phyloP scores from a whole-genome alignment of 2,888 invertebrate species.

The Uropetala carovei region DNA sequence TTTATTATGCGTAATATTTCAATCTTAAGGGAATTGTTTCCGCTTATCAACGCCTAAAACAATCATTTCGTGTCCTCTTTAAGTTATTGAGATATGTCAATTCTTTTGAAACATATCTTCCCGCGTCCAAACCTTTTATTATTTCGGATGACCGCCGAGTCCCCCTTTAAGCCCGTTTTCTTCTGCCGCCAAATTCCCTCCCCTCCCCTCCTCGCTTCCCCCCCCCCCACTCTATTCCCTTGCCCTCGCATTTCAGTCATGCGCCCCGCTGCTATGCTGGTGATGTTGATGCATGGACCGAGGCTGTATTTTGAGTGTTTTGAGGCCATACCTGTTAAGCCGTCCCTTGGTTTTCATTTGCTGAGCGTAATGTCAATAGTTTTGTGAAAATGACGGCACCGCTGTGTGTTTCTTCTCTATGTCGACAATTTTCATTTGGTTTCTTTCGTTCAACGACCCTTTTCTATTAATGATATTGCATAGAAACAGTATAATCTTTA shows the following conservation, averaged over 20 bases:
- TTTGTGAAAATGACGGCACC: constrained; percentile 13
- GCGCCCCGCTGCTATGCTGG: neutral
- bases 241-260: neutral
- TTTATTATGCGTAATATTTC: no score
- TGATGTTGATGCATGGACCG: constrained; percentile 26
- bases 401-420: neutral
- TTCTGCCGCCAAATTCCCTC: neutral
- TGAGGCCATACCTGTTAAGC: neutral
- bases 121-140: no score
- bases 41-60: no score
- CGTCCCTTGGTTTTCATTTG: constrained; percentile 3
- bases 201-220: no score
- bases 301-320: neutral
- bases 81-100: no score
- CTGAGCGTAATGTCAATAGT: neutral
- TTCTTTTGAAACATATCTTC: no score
- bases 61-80: no score
- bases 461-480: neutral
- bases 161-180: no score
- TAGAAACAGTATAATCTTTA: neutral
- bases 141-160: no score
- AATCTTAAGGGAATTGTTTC: no score
- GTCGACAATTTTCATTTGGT: neutral
- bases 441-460: constrained; percentile 25
- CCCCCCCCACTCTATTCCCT: neutral